These are phyloP conservation scores for Drosophila peninsularis DNA, from an alignment of 2,888 invertebrate species.

Conservation along the genomic window DNA sequence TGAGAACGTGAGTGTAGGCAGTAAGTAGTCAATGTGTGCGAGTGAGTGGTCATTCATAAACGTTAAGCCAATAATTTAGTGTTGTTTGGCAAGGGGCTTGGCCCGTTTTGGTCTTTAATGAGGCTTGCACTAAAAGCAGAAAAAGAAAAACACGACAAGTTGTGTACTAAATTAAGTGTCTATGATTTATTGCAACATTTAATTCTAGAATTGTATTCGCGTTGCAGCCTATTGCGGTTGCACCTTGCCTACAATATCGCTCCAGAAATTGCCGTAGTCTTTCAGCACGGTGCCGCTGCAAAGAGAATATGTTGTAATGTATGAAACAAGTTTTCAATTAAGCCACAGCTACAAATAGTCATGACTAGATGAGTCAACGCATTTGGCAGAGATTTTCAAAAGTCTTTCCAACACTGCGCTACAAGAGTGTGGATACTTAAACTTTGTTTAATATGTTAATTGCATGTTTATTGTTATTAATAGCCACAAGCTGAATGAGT, in stretches of 20 bases:
- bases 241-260: slow-evolving; percentile 87
- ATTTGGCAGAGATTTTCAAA: slow-evolving; percentile 19
- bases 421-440: neutral
- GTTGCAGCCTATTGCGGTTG: slow-evolving; percentile 38
- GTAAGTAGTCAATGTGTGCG: slow-evolving; percentile 9
- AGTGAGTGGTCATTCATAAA: slow-evolving; percentile 65
- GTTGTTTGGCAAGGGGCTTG: slow-evolving; percentile 46
- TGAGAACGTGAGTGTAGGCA: slow-evolving; percentile 11
- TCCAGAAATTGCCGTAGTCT: slow-evolving; percentile 91
- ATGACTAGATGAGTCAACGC: slow-evolving; percentile 49
- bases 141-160: slow-evolving; percentile 15
- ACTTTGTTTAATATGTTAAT: neutral
- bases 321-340: slow-evolving; percentile 23
- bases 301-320: slow-evolving; percentile 64
- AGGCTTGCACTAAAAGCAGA: slow-evolving; percentile 7
- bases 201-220: slow-evolving; percentile 23
- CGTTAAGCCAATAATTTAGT: slow-evolving; percentile 63
- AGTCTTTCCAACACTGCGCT: slow-evolving; percentile 2
- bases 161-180: slow-evolving; percentile 51
- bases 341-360: slow-evolving; percentile 43
- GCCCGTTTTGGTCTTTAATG: slow-evolving; percentile 32
- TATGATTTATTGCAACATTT: slow-evolving; percentile 58
- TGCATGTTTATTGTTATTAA: slow-evolving; percentile 5
- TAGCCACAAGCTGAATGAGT: neutral
- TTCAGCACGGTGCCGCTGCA: slow-evolving; percentile 91